phyloP scores from a whole-genome alignment of 2,113 vertebrate genomes.

The Bufo gargarizans region DNA sequence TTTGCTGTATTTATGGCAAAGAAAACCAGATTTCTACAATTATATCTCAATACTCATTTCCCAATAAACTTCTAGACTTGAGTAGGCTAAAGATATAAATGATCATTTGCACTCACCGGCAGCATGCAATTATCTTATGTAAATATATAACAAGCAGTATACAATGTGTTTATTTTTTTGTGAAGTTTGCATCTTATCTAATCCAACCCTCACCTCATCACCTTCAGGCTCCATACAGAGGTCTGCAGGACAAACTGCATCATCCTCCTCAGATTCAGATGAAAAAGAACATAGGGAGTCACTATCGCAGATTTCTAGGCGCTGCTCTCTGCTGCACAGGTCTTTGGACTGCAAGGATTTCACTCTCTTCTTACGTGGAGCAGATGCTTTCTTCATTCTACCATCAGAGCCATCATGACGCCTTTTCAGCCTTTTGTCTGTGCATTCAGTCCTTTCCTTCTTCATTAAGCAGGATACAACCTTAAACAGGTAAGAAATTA shows the following conservation, averaged over 20 bases:
- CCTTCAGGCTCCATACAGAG: slow-evolving; percentile 92
- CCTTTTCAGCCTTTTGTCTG: slow-evolving; percentile 87
- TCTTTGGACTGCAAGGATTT: slow-evolving; percentile 77
- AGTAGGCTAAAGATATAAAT: too few species aligned
- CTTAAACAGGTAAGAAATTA: slow-evolving; percentile 58
- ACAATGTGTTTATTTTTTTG: too few species aligned
- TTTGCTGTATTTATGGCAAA: too few species aligned
- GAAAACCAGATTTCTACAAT: too few species aligned
- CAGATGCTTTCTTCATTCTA: slow-evolving; percentile 80
- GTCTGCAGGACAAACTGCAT: slow-evolving; percentile 89
- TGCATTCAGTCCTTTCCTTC: slow-evolving; percentile 71
- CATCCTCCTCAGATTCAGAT: slow-evolving; percentile 89
- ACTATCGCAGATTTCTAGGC: slow-evolving; percentile 70
- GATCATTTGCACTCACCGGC: too few species aligned
- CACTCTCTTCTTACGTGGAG: slow-evolving; percentile 82
- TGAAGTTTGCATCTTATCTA: background rate
- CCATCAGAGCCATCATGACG: slow-evolving; percentile 79
- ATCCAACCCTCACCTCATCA: slow-evolving; percentile 85
- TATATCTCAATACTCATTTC: too few species aligned
- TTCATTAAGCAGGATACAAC: slow-evolving; percentile 72
- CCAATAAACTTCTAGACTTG: too few species aligned
- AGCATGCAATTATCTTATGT: too few species aligned
- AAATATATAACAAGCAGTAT: too few species aligned
- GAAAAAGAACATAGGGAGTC: slow-evolving; percentile 84
- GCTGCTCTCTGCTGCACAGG: slow-evolving; percentile 67